Evolutionary conservation across 2,113 vertebrate species (phyloP), one percentile per base, ranked within the genome.

Genomic region (Microcebus tavaratra): DNA sequence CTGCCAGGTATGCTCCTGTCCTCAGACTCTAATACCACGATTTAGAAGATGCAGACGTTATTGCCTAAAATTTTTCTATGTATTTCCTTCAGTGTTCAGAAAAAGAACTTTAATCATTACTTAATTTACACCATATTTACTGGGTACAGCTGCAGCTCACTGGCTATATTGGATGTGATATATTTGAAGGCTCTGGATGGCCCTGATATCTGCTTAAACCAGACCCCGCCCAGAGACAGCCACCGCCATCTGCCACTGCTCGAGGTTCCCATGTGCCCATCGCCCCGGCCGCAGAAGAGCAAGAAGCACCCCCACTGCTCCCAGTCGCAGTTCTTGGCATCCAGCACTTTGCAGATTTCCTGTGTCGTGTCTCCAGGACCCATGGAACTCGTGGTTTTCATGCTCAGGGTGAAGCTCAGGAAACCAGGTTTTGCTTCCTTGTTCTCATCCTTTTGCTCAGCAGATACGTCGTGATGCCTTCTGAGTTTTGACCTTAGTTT

Each of bases 231-330:
- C 98, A 99, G 99, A 65, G 99, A 99, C 97, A 99, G 99, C 93
- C 99, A 99, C 99, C 99, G 99, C 99, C 99, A 99, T 99, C 98
- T 99, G 99, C 99, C 99, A 99, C 96, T 99, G 99, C 68, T 99
- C 99, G 82, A 99, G 98, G 98, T 99, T 95, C 99, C 99, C 0
- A 99, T 99, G 0, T 98, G 99, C 91, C 99, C 99, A 79, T 99
- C 99, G 0, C 99, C 99, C 31, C 99, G 99, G 97, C 99, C 99
- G 91, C 99, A 99, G 95, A 99, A 99, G 96, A 99, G 99, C 97
- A 99, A 99, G 99, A 99, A 99, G 95, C 99, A 98, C 98, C 99
- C 99, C 53, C 99, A 99, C 98, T 99, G 99, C 98, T 99, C 99
- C 94, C 99, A 99, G 99, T 99, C 99, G 98, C 99, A 99, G 98